Conservation (phyloP, 1,140 invertebrate species). For the Rhyzopertha dominica region DNA sequence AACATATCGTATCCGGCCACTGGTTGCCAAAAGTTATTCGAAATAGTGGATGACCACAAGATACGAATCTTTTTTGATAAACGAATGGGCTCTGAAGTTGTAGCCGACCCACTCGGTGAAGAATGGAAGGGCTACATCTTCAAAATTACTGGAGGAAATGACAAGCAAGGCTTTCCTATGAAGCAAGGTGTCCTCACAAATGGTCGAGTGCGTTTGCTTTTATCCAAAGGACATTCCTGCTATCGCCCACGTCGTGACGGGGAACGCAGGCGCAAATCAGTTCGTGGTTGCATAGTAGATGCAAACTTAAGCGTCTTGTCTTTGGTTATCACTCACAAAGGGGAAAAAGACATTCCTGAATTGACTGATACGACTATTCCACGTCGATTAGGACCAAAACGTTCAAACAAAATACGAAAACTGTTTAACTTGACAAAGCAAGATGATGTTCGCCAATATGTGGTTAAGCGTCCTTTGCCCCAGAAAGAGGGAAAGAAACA, state of each 20-base stretch:
- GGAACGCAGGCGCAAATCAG: constrained; percentile 70
- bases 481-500: constrained; percentile 56
- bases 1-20: constrained; percentile 96
- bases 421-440: constrained; percentile 70
- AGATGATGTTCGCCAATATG: constrained; percentile 72
- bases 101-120: constrained; percentile 87
- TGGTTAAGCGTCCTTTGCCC: constrained; percentile 61
- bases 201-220: constrained; percentile 62
- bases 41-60: constrained; percentile 96
- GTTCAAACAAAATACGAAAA: constrained; percentile 70
- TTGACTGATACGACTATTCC: constrained; percentile 68
- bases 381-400: constrained; percentile 67
- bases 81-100: constrained; percentile 92
- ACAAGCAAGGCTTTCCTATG: constrained; percentile 99
- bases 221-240: constrained; percentile 66
- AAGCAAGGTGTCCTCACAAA: constrained; percentile 53
- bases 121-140: constrained; percentile 98
- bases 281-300: constrained; percentile 75
- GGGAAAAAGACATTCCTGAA: constrained; percentile 64
- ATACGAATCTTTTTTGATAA: constrained; percentile 96
- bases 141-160: constrained; percentile 92
- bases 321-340: constrained; percentile 65
- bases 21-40: constrained; percentile 95
- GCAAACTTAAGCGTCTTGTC: constrained; percentile 62
- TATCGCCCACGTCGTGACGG: constrained; percentile 63